These are phyloP conservation scores for Tachina grossa DNA, from an alignment of 2,888 invertebrate genomes.

Conservation along the genomic window DNA sequence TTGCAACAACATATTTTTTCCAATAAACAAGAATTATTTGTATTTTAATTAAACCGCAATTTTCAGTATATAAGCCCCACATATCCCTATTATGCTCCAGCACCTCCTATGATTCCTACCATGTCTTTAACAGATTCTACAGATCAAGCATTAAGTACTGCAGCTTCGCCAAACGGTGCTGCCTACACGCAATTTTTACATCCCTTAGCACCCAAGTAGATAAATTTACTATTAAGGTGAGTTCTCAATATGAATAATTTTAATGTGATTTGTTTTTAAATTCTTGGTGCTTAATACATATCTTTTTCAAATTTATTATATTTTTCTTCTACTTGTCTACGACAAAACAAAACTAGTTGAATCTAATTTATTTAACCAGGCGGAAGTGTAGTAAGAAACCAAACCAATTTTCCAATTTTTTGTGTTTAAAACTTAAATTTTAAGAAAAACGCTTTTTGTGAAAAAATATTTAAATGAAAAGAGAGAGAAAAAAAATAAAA, in stretches of 20 bases:
- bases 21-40: slow-evolving; percentile 62
- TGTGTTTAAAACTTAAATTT: slow-evolving; percentile 62
- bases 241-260: slow-evolving; percentile 4
- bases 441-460: slow-evolving; percentile 66
- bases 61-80: slow-evolving; percentile 90
- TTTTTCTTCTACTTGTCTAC: too few relatives aligned
- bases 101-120: slow-evolving; percentile 91
- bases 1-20: slow-evolving; percentile 48
- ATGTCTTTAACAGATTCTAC: slow-evolving; percentile 90
- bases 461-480: slow-evolving; percentile 46
- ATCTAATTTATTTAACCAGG: slow-evolving; percentile 50
- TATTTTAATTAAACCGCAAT: slow-evolving; percentile 74
- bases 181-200: slow-evolving; percentile 92
- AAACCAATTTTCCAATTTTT: slow-evolving; percentile 60
- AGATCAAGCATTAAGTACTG: slow-evolving; percentile 92
- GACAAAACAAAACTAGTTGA: slow-evolving; percentile 15
- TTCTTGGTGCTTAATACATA: neutral
- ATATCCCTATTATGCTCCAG: slow-evolving; percentile 91
- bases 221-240: slow-evolving; percentile 72
- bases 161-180: slow-evolving; percentile 92
- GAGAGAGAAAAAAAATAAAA: slow-evolving; percentile 31
- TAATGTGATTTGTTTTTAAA: neutral
- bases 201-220: slow-evolving; percentile 88
- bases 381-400: slow-evolving; percentile 62
- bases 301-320: neutral